Evolutionary conservation across 2,888 invertebrate genomes (phyloP).

Genomic region (Mythimna loreyi): DNA sequence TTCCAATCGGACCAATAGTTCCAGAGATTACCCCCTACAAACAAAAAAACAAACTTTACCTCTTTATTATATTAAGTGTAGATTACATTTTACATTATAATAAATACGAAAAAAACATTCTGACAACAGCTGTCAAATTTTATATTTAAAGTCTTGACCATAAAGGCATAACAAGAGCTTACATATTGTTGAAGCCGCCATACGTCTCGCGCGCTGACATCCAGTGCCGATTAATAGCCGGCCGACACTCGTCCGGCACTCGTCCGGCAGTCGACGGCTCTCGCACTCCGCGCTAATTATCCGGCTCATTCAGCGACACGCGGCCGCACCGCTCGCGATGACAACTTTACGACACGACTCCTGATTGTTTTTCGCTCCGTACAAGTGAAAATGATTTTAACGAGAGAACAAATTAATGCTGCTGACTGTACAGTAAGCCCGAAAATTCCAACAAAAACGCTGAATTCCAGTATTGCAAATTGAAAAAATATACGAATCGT

Average conservation of each 20-base stretch:
- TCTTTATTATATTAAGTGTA: no score
- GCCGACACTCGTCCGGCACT: slow-evolving; percentile 36
- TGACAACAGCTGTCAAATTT: neutral
- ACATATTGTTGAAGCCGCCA: slow-evolving; percentile 19
- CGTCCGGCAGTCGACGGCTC: slow-evolving; percentile 32
- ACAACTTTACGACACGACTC: slow-evolving; percentile 30
- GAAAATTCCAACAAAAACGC: neutral
- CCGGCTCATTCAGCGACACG: slow-evolving; percentile 32
- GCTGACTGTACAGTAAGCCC: neutral
- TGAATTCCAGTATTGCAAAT: slow-evolving; percentile 4
- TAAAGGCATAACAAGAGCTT: slow-evolving; percentile 14
- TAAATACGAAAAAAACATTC: neutral
- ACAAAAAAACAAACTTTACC: no score
- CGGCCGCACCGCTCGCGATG: slow-evolving; percentile 20
- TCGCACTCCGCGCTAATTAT: slow-evolving; percentile 49
- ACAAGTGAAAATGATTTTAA: slow-evolving; percentile 18
- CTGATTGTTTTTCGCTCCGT: slow-evolving; percentile 28
- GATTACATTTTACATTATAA: neutral
- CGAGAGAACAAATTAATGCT: slow-evolving; percentile 2
- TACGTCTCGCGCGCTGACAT: slow-evolving; percentile 11
- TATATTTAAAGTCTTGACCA: neutral
- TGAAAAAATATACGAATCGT: slow-evolving; percentile 8
- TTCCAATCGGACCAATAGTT: no score
- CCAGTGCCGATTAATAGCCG: slow-evolving; percentile 26
- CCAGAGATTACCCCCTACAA: no score